Conservation (phyloP, 2,113 vertebrate genomes). For the Notothenia coriiceps region DNA sequence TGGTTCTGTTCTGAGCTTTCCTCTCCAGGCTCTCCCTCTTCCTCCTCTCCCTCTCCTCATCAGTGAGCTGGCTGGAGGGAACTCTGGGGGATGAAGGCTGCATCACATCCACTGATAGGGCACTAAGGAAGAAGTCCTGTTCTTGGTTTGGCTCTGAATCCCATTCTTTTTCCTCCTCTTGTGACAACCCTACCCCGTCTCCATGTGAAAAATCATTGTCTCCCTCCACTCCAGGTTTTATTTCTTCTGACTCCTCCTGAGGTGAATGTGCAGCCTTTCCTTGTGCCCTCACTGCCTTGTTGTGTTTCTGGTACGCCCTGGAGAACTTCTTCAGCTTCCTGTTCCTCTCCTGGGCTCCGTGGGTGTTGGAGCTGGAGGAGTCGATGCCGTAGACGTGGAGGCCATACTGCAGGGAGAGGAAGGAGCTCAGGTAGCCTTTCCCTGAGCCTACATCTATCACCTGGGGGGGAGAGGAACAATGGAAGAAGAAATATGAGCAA, state of each 20-base stretch:
- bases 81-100: constrained; percentile 77
- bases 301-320: constrained; percentile 83
- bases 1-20: constrained; percentile 72
- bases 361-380: constrained; percentile 92
- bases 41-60: constrained; percentile 86
- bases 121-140: constrained; percentile 76
- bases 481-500: neutral
- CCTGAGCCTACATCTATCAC: constrained; percentile 97
- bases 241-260: constrained; percentile 10
- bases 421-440: constrained; percentile 97
- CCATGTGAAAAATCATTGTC: neutral
- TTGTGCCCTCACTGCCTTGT: neutral
- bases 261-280: neutral
- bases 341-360: constrained; percentile 93
- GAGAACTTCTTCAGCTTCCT: constrained; percentile 96
- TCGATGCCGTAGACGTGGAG: constrained; percentile 96
- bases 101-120: constrained; percentile 85
- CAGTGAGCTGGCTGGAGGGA: constrained; percentile 75
- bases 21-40: constrained; percentile 87
- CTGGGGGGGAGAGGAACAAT: constrained; percentile 70
- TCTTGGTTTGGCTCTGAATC: constrained; percentile 58
- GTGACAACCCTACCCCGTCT: constrained; percentile 1
- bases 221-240: neutral
- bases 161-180: constrained; percentile 30
- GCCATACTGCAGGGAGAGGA: constrained; percentile 92